Evolutionary conservation across 2,888 invertebrate genomes (phyloP), one percentile per base, ranked within the genome.

Genomic region (Pasiphila rectangulata): DNA sequence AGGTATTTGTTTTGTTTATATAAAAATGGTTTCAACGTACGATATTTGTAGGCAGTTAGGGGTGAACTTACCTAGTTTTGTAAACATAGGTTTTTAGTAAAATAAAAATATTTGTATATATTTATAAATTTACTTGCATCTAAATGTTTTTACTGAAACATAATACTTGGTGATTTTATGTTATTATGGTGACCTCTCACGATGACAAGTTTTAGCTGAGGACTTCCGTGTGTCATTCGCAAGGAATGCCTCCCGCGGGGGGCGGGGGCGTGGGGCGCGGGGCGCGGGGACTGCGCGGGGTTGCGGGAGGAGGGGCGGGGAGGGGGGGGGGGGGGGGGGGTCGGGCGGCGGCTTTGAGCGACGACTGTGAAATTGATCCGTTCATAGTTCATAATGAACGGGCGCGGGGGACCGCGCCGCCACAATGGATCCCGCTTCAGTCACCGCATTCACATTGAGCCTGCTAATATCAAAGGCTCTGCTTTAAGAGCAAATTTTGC

Each of bases 341-440:
- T 42, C 24, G 51, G 61, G 65, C 60, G 72, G 68, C 47, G 58
- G 63, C 68, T 65, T 66, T 65, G 72, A 63, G 74, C 71, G 69
- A 62, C 54, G 63, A 67, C 75, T 72, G 75, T 72, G 75, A 72
- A 76, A 81, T 77, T 79, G 81, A 80, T 81, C 75, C 73, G 73
- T 68, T 70, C 72, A 73, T 78, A 78, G 69, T 79, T 76, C 74
- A 79, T 78, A 77, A 77, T 70, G 66, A 75, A 69, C 70, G 77
- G 75, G 37, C 75, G 64, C 70, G 77, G 75, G 37, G 75, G 64
- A 70, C 27, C 20, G 16, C 21, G 3, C 10, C 34, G 17, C 42
- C 32, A 41, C 41, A 41, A 41, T 41, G 34, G 41, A 16, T 9
- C 17, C 6, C 24, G 34, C 17, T 30, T 23, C 37, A 29, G 3